A percentile compares a stretch with the other conserved stretches of the same genome.
Evolutionary conservation across 1,140 invertebrate species (phyloP).

Genomic region (Phenacoccus solenopsis): DNA sequence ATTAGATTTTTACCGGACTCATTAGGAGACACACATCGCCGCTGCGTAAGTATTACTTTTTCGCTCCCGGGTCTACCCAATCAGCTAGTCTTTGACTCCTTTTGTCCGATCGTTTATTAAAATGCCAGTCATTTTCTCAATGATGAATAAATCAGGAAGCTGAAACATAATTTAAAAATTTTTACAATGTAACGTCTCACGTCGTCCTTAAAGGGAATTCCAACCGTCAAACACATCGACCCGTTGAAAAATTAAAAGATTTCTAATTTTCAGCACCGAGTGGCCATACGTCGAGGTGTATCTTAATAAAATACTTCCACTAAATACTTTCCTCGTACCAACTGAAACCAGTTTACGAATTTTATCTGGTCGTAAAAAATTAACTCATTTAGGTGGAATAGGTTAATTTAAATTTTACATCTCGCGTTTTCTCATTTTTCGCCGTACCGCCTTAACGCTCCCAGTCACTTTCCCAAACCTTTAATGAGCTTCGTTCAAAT

Average conservation of each 20-base stretch:
- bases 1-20: constrained; percentile 17
- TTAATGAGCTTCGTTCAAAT: no score
- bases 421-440: no score
- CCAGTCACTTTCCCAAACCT: no score
- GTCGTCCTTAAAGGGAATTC: neutral
- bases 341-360: no score
- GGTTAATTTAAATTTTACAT: no score
- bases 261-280: neutral
- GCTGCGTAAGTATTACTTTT: neutral
- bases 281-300: neutral
- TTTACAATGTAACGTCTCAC: neutral
- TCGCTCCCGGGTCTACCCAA: constrained; percentile 11
- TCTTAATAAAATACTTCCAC: no score
- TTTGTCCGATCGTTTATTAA: constrained; percentile 9
- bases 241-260: neutral
- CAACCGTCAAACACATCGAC: neutral
- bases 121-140: constrained; percentile 4
- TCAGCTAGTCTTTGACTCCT: constrained; percentile 11
- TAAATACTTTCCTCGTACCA: no score
- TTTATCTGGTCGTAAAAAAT: no score
- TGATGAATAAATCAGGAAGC: constrained; percentile 12
- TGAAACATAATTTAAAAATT: constrained; percentile 6
- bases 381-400: no score
- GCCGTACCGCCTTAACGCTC: no score
- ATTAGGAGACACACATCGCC: constrained; percentile 9